A percentile compares a stretch with the other conserved stretches of the same genome.
Conservation (phyloP, 2,888 invertebrate species). For the Pristionchus japonicus region DNA sequence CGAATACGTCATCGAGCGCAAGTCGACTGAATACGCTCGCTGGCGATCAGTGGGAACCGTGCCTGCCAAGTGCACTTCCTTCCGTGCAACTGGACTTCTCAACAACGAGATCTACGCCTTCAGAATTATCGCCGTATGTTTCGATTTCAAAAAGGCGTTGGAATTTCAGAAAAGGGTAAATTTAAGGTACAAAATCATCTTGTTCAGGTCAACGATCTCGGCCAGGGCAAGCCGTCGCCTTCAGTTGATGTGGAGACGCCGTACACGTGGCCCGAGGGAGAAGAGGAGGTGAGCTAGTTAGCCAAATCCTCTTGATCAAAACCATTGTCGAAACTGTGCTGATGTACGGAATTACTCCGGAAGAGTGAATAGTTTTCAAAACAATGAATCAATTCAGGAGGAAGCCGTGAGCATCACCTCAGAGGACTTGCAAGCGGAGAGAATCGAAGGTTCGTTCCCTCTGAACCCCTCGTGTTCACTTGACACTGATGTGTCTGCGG, state of each 20-base stretch:
- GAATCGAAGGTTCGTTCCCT: background rate
- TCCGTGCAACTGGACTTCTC: constrained; percentile 56
- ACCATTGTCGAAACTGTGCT: too few species aligned
- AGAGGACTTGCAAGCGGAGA: background rate
- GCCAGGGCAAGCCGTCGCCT: constrained; percentile 49
- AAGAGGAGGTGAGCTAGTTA: too few species aligned
- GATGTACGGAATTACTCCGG: too few species aligned
- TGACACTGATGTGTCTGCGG: background rate
- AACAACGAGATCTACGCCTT: constrained; percentile 61
- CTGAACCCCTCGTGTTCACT: background rate
- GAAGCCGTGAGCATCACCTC: background rate
- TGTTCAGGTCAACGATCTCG: constrained; percentile 30
- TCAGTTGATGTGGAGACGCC: constrained; percentile 57
- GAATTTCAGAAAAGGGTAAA: background rate
- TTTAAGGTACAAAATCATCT: background rate
- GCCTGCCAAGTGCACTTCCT: background rate
- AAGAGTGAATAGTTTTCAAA: too few species aligned
- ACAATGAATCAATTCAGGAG: background rate
- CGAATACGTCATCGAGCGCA: constrained; percentile 61
- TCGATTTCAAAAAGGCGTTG: background rate
- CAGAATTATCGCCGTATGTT: constrained; percentile 59
- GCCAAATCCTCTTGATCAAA: too few species aligned
- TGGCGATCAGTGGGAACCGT: constrained; percentile 59
- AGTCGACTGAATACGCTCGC: constrained; percentile 52
- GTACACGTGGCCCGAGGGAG: constrained; percentile 44